phyloP scores from a whole-genome alignment of 2,888 invertebrate genomes.

The Noctua pronuba region DNA sequence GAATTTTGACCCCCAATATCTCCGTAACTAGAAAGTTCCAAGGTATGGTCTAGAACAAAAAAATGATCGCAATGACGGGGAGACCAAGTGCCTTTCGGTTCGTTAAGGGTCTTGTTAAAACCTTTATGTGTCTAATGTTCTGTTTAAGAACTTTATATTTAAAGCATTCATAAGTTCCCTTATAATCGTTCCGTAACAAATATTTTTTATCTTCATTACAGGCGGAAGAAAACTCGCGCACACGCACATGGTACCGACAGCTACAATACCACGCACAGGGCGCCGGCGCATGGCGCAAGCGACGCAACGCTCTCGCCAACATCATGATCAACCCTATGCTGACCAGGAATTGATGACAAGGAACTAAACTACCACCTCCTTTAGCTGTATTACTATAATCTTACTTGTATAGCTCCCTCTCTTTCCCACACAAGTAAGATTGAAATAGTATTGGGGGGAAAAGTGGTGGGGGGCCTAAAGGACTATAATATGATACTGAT shows the following conservation, averaged over 20 bases:
- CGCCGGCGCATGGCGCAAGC: conserved; percentile 97
- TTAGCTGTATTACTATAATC: background rate
- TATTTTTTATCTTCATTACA: conserved; percentile 81
- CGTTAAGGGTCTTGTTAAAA: too few species aligned
- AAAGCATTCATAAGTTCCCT: background rate
- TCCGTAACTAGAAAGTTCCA: too few species aligned
- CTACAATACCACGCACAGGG: conserved; percentile 97
- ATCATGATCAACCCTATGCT: conserved; percentile 98
- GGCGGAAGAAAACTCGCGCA: conserved; percentile 97
- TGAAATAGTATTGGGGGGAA: background rate
- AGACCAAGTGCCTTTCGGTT: too few species aligned
- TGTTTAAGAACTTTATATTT: too few species aligned
- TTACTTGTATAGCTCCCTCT: background rate
- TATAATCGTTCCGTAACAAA: background rate
- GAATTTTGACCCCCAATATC: too few species aligned
- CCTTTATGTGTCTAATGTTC: too few species aligned
- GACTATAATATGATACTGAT: conserved; percentile 18
- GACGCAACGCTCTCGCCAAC: conserved; percentile 98
- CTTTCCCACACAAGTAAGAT: background rate
- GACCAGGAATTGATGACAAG: conserved; percentile 83
- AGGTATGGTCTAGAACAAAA: too few species aligned
- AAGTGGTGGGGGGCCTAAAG: background rate
- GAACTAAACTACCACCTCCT: background rate
- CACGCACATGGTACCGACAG: conserved; percentile 97
- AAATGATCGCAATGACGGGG: too few species aligned